Evolutionary conservation across 2,888 invertebrate genomes (phyloP).

Genomic region (Podabrus alpinus): DNA sequence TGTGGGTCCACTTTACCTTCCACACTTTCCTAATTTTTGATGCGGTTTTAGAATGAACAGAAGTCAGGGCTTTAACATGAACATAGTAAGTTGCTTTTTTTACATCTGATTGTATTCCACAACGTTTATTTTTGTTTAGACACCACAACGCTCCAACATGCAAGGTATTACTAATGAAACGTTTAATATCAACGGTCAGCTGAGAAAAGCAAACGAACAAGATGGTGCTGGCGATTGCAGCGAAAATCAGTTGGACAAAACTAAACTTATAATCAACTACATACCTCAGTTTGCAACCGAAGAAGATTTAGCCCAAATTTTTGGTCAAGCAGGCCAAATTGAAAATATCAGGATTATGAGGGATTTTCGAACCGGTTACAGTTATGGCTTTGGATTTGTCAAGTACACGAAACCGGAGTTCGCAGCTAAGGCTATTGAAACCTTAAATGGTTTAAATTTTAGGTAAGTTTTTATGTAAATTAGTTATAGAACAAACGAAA

Average conservation of each 20-base stretch:
- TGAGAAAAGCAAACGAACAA: constrained; percentile 7
- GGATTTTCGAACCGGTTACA: constrained; percentile 88
- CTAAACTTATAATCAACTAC: constrained; percentile 94
- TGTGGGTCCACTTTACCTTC: not conserved
- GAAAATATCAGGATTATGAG: constrained; percentile 92
- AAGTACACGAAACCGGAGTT: constrained; percentile 86
- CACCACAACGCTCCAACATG: not conserved
- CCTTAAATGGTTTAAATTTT: constrained; percentile 72
- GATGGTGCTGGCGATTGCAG: constrained; percentile 47
- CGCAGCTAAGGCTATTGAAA: constrained; percentile 83
- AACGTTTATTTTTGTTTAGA: not conserved
- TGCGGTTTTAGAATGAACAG: not conserved
- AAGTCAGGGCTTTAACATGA: not conserved
- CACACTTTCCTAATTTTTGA: not conserved
- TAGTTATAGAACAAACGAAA: not conserved
- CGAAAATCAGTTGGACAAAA: constrained; percentile 52
- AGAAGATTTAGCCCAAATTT: constrained; percentile 86
- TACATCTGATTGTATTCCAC: not conserved
- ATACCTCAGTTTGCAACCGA: constrained; percentile 93
- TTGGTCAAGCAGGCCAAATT: constrained; percentile 84
- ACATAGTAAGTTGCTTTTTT: not conserved
- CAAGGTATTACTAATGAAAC: not conserved
- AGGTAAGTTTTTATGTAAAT: constrained; percentile 38
- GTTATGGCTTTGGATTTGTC: constrained; percentile 95
- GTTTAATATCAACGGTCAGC: constrained; percentile 11